Evolutionary conservation across 2,888 invertebrate species (phyloP).

Genomic region (Heliothis peltigera): DNA sequence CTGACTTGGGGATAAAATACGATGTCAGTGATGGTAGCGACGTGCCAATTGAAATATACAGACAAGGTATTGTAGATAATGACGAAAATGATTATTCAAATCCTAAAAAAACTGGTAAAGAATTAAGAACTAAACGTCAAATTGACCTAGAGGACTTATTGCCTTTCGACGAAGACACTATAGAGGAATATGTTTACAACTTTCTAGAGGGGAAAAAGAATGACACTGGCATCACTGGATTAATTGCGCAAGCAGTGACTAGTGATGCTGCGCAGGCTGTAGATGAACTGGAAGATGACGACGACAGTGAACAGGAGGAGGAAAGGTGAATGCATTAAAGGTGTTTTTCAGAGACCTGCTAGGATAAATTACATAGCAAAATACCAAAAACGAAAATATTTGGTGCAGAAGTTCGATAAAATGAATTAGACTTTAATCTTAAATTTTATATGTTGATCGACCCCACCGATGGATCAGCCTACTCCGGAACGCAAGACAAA

Average conservation of each 20-base stretch:
- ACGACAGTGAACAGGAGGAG: slow-evolving; percentile 70
- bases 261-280: slow-evolving; percentile 75
- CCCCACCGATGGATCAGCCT: slow-evolving; percentile 58
- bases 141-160: slow-evolving; percentile 82
- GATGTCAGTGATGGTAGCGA: slow-evolving; percentile 89
- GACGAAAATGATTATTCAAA: slow-evolving; percentile 80
- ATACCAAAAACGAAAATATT: slow-evolving; percentile 72
- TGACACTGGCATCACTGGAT: slow-evolving; percentile 80
- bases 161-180: slow-evolving; percentile 82
- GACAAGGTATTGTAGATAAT: slow-evolving; percentile 90
- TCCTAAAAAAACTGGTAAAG: slow-evolving; percentile 58
- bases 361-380: slow-evolving; percentile 69
- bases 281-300: slow-evolving; percentile 75
- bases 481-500: slow-evolving; percentile 9
- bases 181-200: slow-evolving; percentile 83
- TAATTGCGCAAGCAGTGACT: slow-evolving; percentile 82
- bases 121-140: slow-evolving; percentile 77
- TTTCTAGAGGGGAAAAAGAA: slow-evolving; percentile 81
- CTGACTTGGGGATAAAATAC: slow-evolving; percentile 89
- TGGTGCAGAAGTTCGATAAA: slow-evolving; percentile 59
- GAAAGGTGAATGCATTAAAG: slow-evolving; percentile 69
- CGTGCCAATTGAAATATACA: slow-evolving; percentile 89
- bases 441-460: slow-evolving; percentile 44
- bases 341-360: slow-evolving; percentile 52
- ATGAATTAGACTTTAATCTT: slow-evolving; percentile 22